These are phyloP conservation scores for Phanerotoma sp. DNA, from an alignment of 2,888 invertebrate genomes.

Conservation along the genomic window DNA sequence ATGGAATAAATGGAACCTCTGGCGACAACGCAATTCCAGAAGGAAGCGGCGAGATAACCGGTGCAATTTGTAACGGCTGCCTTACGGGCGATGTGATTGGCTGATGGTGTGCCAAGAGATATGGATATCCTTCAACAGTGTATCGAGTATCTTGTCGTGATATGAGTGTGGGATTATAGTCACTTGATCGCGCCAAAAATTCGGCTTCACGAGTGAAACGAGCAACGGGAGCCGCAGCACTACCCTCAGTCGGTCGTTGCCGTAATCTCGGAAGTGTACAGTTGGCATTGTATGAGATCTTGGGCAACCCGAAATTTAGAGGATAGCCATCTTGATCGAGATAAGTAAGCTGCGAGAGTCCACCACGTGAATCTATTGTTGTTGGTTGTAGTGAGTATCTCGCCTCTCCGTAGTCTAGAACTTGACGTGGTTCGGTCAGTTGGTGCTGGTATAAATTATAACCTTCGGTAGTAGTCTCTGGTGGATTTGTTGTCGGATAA, in stretches of 20 bases:
- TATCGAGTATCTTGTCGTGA: constrained; percentile 60
- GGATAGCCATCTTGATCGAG: constrained; percentile 79
- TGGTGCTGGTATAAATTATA: constrained; percentile 44
- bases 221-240: constrained; percentile 61
- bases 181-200: constrained; percentile 62
- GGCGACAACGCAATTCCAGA: constrained; percentile 37
- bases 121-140: constrained; percentile 80
- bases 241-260: constrained; percentile 58
- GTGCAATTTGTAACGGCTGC: constrained; percentile 40
- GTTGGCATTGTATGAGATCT: constrained; percentile 66
- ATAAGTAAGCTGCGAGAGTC: constrained; percentile 58
- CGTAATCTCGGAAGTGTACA: constrained; percentile 71
- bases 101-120: constrained; percentile 54
- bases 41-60: constrained; percentile 42
- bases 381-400: constrained; percentile 45
- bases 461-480: constrained; percentile 21
- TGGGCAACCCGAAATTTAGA: constrained; percentile 74
- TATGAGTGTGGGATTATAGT: constrained; percentile 55
- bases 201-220: constrained; percentile 69
- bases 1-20: constrained; percentile 65
- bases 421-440: constrained; percentile 34
- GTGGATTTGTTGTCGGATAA: constrained; percentile 43
- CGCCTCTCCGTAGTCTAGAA: constrained; percentile 45
- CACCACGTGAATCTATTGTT: constrained; percentile 41
- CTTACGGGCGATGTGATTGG: constrained; percentile 59